Conservation (phyloP, 2,888 invertebrate species). For the Yponomeuta plumbellus region DNA sequence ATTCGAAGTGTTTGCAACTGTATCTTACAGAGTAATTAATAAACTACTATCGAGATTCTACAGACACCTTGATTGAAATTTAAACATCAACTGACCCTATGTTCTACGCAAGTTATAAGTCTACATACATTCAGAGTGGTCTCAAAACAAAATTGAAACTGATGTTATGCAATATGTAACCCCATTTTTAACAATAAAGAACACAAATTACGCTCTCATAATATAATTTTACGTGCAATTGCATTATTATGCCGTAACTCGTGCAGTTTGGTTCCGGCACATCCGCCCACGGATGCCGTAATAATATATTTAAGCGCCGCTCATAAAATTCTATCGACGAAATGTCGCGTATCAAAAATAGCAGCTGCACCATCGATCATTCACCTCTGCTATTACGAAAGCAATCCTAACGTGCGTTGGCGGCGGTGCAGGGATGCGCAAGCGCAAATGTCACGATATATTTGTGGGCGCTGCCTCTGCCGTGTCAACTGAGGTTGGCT, state of each 20-base stretch:
- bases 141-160: not conserved
- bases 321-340: not conserved
- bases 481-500: conserved; percentile 5
- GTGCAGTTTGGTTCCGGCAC: not conserved
- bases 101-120: too few species aligned
- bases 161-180: not conserved
- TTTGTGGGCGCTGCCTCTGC: conserved; percentile 35
- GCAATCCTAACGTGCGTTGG: conserved; percentile 29
- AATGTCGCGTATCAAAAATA: conserved; percentile 4
- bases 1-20: not conserved
- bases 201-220: not conserved
- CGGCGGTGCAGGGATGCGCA: conserved; percentile 29
- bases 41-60: too few species aligned
- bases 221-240: not conserved
- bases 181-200: not conserved
- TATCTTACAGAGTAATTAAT: not conserved
- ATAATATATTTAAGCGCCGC: not conserved
- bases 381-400: conserved; percentile 59
- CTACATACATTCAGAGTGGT: not conserved
- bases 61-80: too few species aligned
- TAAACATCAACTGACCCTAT: too few species aligned
- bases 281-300: not conserved
- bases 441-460: conserved; percentile 64
- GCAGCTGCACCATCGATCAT: conserved; percentile 44
- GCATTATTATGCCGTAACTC: not conserved